Evolutionary conservation across 2,888 invertebrate genomes (phyloP).

Genomic region (Selenia dentaria): DNA sequence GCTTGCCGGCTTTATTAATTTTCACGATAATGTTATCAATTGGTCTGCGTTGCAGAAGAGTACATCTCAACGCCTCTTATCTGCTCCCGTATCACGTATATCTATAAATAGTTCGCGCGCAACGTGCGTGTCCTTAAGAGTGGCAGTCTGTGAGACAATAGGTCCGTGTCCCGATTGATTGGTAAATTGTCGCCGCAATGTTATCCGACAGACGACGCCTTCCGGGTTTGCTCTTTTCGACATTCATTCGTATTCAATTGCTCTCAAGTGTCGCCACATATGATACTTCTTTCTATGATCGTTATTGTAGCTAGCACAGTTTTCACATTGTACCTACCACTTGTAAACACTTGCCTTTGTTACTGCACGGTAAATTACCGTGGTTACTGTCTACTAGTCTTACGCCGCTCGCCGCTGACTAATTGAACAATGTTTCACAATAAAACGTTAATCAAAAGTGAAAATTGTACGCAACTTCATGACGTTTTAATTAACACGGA

Average conservation of each 20-base stretch:
- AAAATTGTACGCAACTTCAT: conserved; percentile 48
- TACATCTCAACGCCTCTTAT: too few relatives aligned
- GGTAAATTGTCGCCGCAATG: conserved; percentile 65
- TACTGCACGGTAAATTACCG: too few relatives aligned
- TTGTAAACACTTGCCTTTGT: too few relatives aligned
- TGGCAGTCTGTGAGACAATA: conserved; percentile 20
- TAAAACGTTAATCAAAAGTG: conserved; percentile 51
- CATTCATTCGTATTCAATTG: neutral
- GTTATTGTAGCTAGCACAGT: too few relatives aligned
- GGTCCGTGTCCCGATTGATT: conserved; percentile 64
- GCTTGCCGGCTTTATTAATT: too few relatives aligned
- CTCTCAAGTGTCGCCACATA: too few relatives aligned
- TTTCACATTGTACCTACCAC: too few relatives aligned
- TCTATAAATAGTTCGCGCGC: neutral
- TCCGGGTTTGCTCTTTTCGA: conserved; percentile 62
- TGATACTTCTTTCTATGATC: too few relatives aligned
- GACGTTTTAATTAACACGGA: conserved; percentile 55
- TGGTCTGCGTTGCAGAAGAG: too few relatives aligned
- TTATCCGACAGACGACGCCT: conserved; percentile 41
- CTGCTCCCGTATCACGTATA: too few relatives aligned
- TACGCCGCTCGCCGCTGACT: neutral
- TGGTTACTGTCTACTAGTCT: too few relatives aligned
- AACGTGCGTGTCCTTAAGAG: neutral
- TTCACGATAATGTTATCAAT: too few relatives aligned
- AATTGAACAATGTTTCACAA: conserved; percentile 37